Conservation (phyloP, 2,888 invertebrate species). For the Panzeria rudis region DNA sequence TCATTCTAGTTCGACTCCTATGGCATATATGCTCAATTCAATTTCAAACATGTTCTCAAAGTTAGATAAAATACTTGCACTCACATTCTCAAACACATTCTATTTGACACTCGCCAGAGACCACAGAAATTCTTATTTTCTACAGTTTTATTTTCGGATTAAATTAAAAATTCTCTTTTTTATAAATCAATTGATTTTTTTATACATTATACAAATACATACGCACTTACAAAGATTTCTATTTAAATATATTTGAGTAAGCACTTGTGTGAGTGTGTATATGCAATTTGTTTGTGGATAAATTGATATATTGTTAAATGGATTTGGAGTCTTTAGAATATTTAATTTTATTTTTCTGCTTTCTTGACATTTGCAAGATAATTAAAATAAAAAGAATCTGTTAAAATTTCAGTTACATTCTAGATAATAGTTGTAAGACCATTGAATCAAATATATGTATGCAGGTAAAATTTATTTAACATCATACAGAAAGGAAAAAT, state of each 20-base stretch:
- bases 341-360: slow-evolving; percentile 16
- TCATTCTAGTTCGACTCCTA: neutral
- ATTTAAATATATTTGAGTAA: slow-evolving; percentile 1
- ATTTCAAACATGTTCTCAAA: slow-evolving; percentile 19
- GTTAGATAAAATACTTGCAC: neutral
- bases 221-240: neutral
- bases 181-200: slow-evolving; percentile 16
- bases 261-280: neutral
- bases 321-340: neutral
- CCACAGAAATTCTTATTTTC: slow-evolving; percentile 57
- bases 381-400: neutral
- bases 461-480: too few species aligned
- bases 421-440: too few species aligned
- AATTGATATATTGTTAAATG: neutral
- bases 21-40: slow-evolving; percentile 16
- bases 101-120: slow-evolving; percentile 19
- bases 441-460: too few species aligned
- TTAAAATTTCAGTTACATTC: too few species aligned
- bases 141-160: slow-evolving; percentile 43
- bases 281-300: neutral
- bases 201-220: neutral
- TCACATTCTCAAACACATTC: slow-evolving; percentile 11
- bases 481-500: too few species aligned
- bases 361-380: slow-evolving; percentile 18
- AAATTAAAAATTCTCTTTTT: slow-evolving; percentile 50